Base-by-base conservation (phyloP, 2,113 vertebrate species). In the Sinocyclocheilus maitianheensis region DNA sequence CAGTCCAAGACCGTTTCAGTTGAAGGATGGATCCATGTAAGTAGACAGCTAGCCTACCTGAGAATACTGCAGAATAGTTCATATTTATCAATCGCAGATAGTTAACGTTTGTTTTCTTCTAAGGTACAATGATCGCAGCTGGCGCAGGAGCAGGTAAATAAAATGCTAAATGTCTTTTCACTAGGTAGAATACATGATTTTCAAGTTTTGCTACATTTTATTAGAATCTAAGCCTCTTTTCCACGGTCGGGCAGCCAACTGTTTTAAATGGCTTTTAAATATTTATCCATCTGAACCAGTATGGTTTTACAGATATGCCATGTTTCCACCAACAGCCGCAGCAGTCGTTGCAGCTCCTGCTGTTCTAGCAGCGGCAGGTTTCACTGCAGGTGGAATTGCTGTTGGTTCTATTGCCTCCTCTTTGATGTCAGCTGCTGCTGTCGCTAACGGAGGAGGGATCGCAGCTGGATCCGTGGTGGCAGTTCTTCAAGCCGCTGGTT, bases 391-490 rank as follows among this genome's bases (percentile, higher is more conserved):
- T 0, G 89, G 89, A 2, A 88, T 91, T 43, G 85, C 77, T 5
- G 83, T 83, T 4, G 85, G 89, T 26, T 89, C 88, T 14, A 0
- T n/a, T 0, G 88, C 84, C 4, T 60, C 88, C 1, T 1, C 2
- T 2, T 48, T 89, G 87, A 91, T 90, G 86, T 89, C 90, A 53
- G 51, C 63, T 0, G 48, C 89, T 1, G 89, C 87, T 0, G 37
- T 81, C 18, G 87, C 86, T 20, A 88, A 86, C 2, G 89, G 89
- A 26, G 90, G 89, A 24, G 85, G 85, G 2, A 67, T 90, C 9
- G 84, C 24, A 4, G 85, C 87, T 4, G 89, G 89, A 4, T 24
- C 72, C 8, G 0, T 22, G 13, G 89, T 91, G 3, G 88, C 89
- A 12, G 1, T 43, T 37, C 83, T 89, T 13, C 89, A 90, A 79